phyloP scores from a whole-genome alignment of 37 sponge, comb jelly and placozoan genomes.

The Ephydatia muelleri region DNA sequence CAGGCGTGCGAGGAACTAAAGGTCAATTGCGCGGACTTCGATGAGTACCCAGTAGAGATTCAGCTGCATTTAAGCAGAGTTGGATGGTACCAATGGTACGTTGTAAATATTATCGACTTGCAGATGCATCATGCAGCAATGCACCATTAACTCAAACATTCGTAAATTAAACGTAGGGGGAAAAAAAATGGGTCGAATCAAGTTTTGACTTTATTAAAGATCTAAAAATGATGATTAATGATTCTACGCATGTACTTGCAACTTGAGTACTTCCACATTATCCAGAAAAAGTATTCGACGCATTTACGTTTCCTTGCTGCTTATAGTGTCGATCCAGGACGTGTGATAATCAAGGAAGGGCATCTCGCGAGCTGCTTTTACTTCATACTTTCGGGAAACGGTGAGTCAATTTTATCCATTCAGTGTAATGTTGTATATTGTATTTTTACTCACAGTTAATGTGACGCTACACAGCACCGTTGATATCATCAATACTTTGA shows the following conservation, averaged over 20 bases:
- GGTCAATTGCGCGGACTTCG: slow-evolving; percentile 21
- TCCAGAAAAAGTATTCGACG: too few species aligned
- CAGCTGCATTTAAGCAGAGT: slow-evolving; percentile 47
- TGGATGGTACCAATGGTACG: slow-evolving; percentile 65
- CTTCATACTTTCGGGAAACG: slow-evolving; percentile 45
- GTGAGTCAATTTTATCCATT: slow-evolving; percentile 8
- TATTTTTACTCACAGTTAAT: background rate
- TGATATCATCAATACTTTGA: background rate
- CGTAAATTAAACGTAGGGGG: too few species aligned
- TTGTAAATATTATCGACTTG: background rate
- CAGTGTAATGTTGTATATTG: background rate
- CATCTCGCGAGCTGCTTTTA: slow-evolving; percentile 46
- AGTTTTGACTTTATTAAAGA: too few species aligned
- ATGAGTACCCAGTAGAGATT: slow-evolving; percentile 37
- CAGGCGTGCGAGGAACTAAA: slow-evolving; percentile 36
- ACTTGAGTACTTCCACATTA: too few species aligned
- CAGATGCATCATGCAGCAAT: too few species aligned
- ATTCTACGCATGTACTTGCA: too few species aligned
- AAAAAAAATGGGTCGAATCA: too few species aligned
- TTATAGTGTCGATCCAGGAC: slow-evolving; percentile 32
- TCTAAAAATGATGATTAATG: too few species aligned
- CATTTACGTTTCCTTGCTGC: too few species aligned
- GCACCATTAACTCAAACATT: too few species aligned
- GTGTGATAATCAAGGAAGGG: slow-evolving; percentile 44
- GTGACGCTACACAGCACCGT: background rate